A percentile compares a stretch with the other conserved stretches of the same genome.
These are phyloP conservation scores for Oedothorax gibbosus DNA, from an alignment of 1,140 invertebrate species.

Conservation along the genomic window DNA sequence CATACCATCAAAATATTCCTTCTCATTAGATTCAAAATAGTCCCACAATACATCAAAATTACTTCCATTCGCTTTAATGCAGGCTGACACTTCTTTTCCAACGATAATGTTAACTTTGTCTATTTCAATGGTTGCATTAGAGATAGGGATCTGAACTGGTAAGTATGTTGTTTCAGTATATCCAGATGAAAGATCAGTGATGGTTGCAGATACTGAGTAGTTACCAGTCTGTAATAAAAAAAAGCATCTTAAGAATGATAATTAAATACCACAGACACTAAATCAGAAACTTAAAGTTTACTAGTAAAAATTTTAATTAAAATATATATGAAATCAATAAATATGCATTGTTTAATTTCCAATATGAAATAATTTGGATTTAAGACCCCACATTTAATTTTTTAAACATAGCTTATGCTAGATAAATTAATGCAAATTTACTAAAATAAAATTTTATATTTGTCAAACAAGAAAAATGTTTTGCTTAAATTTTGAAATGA, in stretches of 20 bases:
- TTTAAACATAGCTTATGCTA: too few relatives aligned
- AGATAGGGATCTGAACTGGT: slow-evolving; percentile 42
- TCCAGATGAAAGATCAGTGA: background rate
- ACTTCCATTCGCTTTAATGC: slow-evolving; percentile 26
- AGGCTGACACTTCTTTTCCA: slow-evolving; percentile 3
- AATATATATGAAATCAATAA: too few relatives aligned
- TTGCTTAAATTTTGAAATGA: too few relatives aligned
- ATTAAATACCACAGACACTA: background rate
- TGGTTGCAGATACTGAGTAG: slow-evolving; percentile 25
- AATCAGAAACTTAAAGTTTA: too few relatives aligned
- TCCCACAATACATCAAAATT: slow-evolving; percentile 37
- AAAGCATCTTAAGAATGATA: background rate
- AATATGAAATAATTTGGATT: too few relatives aligned
- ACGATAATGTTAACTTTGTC: background rate
- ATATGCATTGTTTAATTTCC: too few relatives aligned
- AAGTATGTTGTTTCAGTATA: slow-evolving; percentile 4
- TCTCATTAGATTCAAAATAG: slow-evolving; percentile 17
- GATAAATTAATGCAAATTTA: too few relatives aligned
- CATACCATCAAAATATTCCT: slow-evolving; percentile 40
- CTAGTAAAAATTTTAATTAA: too few relatives aligned
- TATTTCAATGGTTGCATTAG: background rate
- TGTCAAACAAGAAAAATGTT: too few relatives aligned
- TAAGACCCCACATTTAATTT: too few relatives aligned
- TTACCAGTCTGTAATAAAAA: slow-evolving; percentile 44
- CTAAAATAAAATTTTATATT: too few relatives aligned